A percentile compares a stretch with the other conserved stretches of the same genome.
These are phyloP conservation scores for Calcarius lapponicus DNA, from an alignment of 2,797 vertebrate genomes.

Conservation along the genomic window DNA sequence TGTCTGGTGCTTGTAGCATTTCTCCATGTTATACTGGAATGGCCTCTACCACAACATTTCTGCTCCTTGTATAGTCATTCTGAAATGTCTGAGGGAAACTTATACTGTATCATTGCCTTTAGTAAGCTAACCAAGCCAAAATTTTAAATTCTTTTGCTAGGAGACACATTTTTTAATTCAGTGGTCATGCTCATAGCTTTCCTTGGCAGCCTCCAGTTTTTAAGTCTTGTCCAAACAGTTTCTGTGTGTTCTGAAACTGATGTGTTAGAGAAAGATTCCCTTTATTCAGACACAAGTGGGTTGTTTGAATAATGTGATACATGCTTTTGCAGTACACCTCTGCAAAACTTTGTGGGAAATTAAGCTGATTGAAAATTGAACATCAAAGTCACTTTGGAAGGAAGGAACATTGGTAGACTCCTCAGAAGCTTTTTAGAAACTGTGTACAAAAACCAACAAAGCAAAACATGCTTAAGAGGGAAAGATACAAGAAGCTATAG, in stretches of 20 bases:
- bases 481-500: background rate
- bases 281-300: background rate
- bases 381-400: background rate
- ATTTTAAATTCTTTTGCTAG: background rate
- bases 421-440: constrained; percentile 16
- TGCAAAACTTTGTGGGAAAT: background rate
- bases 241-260: background rate
- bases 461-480: background rate
- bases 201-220: background rate
- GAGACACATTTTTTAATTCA: background rate
- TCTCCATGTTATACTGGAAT: background rate
- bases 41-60: background rate
- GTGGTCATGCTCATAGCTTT: background rate
- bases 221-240: background rate
- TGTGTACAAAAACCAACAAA: background rate
- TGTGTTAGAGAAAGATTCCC: background rate
- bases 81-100: background rate
- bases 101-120: background rate
- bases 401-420: background rate
- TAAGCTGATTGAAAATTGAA: background rate
- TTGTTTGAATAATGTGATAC: background rate
- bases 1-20: background rate
- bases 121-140: background rate
- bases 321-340: background rate
- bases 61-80: background rate